Evolutionary conservation across 2,113 vertebrate genomes (phyloP).

Genomic region (Cinclus mexicanus): DNA sequence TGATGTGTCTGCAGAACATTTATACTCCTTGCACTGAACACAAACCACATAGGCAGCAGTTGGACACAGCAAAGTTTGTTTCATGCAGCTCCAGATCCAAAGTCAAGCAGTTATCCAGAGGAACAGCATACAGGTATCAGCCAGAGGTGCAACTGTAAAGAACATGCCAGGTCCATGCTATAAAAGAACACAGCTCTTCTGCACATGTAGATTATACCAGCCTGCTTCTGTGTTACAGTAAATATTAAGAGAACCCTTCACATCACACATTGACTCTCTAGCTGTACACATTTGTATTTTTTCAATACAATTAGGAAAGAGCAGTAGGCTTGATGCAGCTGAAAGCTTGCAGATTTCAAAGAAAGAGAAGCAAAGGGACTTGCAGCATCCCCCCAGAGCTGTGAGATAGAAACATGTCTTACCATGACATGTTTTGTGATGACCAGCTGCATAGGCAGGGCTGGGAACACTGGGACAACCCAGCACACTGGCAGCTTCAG

Average conservation of each 20-base stretch:
- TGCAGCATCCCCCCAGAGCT: accelerated
- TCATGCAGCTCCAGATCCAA: background rate
- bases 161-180: background rate
- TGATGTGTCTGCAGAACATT: background rate
- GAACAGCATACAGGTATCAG: background rate
- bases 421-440: background rate
- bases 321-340: background rate
- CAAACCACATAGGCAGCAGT: accelerated
- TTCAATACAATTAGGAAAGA: background rate
- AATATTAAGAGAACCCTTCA: background rate
- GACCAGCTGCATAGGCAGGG: accelerated
- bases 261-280: background rate
- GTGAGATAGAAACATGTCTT: background rate
- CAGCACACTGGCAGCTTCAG: background rate
- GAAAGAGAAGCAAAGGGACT: background rate
- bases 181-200: background rate
- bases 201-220: background rate
- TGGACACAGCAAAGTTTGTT: background rate
- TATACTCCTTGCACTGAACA: background rate
- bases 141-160: background rate
- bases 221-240: background rate
- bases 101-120: accelerated
- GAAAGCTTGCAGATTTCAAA: background rate
- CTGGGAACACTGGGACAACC: background rate
- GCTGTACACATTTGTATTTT: background rate